Evolutionary conservation across 2,888 invertebrate species (phyloP).

Genomic region (Cryptus armator): DNA sequence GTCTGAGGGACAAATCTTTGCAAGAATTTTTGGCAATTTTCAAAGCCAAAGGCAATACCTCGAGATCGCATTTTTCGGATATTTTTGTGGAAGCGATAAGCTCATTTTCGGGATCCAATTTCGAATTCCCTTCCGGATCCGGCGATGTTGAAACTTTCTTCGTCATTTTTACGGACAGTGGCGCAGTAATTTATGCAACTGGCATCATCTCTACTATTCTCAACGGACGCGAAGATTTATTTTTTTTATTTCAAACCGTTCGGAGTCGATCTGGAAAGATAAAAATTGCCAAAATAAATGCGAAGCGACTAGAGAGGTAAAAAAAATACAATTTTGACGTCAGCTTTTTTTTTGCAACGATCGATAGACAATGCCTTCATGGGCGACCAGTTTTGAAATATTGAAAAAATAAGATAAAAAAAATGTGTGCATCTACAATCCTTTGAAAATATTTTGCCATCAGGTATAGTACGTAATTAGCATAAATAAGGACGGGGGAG

Average conservation of each 20-base stretch:
- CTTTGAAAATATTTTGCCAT: too few species aligned
- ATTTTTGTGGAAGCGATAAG: neutral
- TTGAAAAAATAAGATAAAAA: too few species aligned
- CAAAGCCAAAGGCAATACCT: conserved; percentile 2
- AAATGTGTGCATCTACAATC: too few species aligned
- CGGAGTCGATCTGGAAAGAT: neutral
- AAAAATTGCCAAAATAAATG: neutral
- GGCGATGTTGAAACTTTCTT: neutral
- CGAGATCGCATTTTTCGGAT: neutral
- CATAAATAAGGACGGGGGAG: too few species aligned
- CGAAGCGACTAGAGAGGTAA: neutral
- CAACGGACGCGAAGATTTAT: neutral
- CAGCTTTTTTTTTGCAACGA: neutral
- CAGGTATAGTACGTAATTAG: too few species aligned
- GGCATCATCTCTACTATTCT: neutral
- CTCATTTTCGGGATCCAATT: neutral
- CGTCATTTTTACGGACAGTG: neutral
- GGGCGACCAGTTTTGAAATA: too few species aligned
- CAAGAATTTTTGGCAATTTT: neutral
- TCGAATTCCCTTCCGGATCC: neutral
- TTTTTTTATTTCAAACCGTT: neutral
- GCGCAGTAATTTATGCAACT: neutral
- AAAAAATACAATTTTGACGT: neutral
- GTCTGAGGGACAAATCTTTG: neutral
- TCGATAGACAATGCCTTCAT: too few species aligned